Conservation (phyloP, 2,113 vertebrate species). For the Ibidorhyncha struthersii region DNA sequence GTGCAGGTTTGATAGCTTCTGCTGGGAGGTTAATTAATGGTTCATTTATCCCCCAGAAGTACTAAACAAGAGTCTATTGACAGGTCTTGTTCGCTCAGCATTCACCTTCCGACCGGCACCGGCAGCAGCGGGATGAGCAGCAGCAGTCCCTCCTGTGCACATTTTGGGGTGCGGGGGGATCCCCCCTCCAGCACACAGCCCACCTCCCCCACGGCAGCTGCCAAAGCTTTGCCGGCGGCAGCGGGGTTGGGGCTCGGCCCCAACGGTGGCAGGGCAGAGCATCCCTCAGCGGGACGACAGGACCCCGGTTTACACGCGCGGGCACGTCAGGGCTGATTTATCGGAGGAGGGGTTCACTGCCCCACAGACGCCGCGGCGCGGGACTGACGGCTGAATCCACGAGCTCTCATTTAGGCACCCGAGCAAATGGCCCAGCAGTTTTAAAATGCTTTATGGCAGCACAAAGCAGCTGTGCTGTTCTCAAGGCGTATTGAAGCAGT, state of each 20-base stretch:
- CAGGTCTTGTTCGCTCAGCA: neutral
- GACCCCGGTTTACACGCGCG: fast-evolving
- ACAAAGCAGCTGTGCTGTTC: neutral
- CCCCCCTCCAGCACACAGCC: neutral
- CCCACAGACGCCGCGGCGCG: fast-evolving
- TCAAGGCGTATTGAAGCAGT: neutral
- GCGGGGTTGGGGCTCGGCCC: neutral
- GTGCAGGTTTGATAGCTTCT: neutral
- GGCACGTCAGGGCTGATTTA: fast-evolving
- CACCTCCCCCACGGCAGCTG: fast-evolving
- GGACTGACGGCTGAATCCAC: neutral
- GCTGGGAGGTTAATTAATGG: neutral
- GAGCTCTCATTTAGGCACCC: neutral
- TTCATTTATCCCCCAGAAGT: neutral
- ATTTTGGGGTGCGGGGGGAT: neutral
- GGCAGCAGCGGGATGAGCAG: neutral
- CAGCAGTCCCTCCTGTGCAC: neutral
- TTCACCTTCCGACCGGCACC: neutral
- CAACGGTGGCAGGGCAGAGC: neutral
- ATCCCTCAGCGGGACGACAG: fast-evolving
- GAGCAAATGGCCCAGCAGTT: neutral
- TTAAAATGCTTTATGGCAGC: neutral
- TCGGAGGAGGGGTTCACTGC: neutral
- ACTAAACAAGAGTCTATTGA: neutral
- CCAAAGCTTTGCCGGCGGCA: no score